A percentile compares a stretch with the other conserved stretches of the same genome.
phyloP scores from a whole-genome alignment of 2,888 invertebrate species.

The Itoplectis maculator region DNA sequence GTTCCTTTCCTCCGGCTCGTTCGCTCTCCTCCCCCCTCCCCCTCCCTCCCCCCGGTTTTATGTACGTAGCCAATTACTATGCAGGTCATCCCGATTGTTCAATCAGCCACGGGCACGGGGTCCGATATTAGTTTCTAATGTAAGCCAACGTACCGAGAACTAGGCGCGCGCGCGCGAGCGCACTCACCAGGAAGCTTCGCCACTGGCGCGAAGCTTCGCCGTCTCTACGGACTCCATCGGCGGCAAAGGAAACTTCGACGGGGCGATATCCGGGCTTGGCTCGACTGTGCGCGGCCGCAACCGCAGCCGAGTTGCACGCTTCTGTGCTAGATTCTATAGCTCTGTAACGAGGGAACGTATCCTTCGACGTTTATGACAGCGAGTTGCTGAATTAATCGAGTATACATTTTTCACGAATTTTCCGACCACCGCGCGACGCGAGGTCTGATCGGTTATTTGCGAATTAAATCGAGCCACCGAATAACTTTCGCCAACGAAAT shows the following conservation, averaged over 20 bases:
- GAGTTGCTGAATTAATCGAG: background rate
- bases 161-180: conserved; percentile 13
- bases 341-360: conserved; percentile 26
- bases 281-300: conserved; percentile 24
- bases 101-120: conserved; percentile 63
- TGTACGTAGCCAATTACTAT: conserved; percentile 65
- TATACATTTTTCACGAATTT: background rate
- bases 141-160: conserved; percentile 66
- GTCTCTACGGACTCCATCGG: conserved; percentile 18
- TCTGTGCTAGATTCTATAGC: conserved; percentile 17
- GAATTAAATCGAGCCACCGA: background rate
- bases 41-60: conserved; percentile 15
- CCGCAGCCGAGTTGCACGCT: conserved; percentile 40
- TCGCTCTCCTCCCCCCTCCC: conserved; percentile 4
- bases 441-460: background rate
- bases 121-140: conserved; percentile 68
- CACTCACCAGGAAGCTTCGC: conserved; percentile 21
- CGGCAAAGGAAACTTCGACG: conserved; percentile 57
- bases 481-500: background rate
- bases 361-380: conserved; percentile 18
- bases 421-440: background rate
- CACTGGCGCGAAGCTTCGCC: background rate
- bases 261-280: conserved; percentile 43
- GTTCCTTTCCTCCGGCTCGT: conserved; percentile 31
- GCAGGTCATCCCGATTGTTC: conserved; percentile 68